These are phyloP conservation scores for Notodonta ziczac DNA, from an alignment of 2,888 invertebrate genomes.

Conservation along the genomic window DNA sequence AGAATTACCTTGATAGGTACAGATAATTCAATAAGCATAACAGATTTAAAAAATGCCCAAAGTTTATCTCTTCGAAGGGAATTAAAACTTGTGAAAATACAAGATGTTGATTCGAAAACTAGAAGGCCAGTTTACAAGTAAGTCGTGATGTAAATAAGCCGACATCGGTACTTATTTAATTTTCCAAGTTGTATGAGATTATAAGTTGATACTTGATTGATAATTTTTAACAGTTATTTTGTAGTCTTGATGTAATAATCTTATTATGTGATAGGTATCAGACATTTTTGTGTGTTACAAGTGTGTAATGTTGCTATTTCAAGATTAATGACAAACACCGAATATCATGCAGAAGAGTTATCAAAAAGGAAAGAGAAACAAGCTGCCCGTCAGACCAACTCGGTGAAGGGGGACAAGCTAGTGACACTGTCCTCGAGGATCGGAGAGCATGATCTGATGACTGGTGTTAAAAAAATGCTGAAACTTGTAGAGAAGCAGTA, in stretches of 20 bases:
- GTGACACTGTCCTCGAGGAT: slow-evolving; percentile 86
- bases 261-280: no score
- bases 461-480: slow-evolving; percentile 85
- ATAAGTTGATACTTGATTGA: no score
- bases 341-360: slow-evolving; percentile 86
- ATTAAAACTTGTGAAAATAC: slow-evolving; percentile 87
- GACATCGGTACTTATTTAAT: no score
- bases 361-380: slow-evolving; percentile 80
- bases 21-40: slow-evolving; percentile 84
- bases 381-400: slow-evolving; percentile 59
- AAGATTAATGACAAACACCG: slow-evolving; percentile 87
- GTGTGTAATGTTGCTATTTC: neutral
- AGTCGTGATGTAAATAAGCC: slow-evolving; percentile 27
- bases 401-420: slow-evolving; percentile 86
- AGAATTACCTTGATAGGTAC: slow-evolving; percentile 87
- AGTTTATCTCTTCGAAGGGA: slow-evolving; percentile 88
- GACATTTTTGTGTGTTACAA: neutral
- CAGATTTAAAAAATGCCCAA: slow-evolving; percentile 88
- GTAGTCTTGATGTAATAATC: no score
- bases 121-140: slow-evolving; percentile 88
- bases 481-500: slow-evolving; percentile 88
- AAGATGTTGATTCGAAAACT: slow-evolving; percentile 88
- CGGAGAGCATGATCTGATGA: slow-evolving; percentile 87
- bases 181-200: no score
- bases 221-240: no score